phyloP scores from a whole-genome alignment of 2,888 invertebrate species.

The Drosophila anomelani region DNA sequence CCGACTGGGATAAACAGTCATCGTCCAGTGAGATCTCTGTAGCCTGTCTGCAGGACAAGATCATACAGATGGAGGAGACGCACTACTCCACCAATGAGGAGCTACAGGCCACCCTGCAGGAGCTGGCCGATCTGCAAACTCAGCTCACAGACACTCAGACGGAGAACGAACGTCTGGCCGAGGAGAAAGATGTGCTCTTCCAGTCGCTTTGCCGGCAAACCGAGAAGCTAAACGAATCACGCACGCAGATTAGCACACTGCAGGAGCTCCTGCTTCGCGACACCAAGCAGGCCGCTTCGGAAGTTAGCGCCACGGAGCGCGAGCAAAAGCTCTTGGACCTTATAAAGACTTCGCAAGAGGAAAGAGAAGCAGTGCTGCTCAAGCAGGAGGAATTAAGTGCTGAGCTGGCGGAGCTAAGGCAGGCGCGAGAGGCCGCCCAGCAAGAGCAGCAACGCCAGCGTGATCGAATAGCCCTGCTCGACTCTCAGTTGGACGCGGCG shows the following conservation, averaged over 20 bases:
- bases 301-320: conserved; percentile 89
- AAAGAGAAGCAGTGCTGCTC: conserved; percentile 89
- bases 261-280: conserved; percentile 90
- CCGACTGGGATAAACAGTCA: conserved; percentile 97
- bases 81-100: conserved; percentile 94
- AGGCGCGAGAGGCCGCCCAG: conserved; percentile 87
- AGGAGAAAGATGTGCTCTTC: conserved; percentile 95
- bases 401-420: conserved; percentile 88
- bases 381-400: conserved; percentile 92
- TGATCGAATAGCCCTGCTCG: conserved; percentile 89
- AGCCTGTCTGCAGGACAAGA: conserved; percentile 96
- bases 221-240: conserved; percentile 94
- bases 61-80: conserved; percentile 87
- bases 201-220: conserved; percentile 96
- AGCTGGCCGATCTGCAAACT: conserved; percentile 94
- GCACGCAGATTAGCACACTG: conserved; percentile 92
- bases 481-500: conserved; percentile 90
- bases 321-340: conserved; percentile 94
- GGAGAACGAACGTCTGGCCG: conserved; percentile 93
- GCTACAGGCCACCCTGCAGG: conserved; percentile 96
- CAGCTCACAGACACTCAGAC: conserved; percentile 94
- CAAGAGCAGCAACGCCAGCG: conserved; percentile 88
- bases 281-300: conserved; percentile 87
- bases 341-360: conserved; percentile 93
- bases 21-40: conserved; percentile 96